Percentiles rank a stretch among this genome's conserved stretches.
Conservation (phyloP, 2,797 vertebrate genomes). For the Coluber constrictor region DNA sequence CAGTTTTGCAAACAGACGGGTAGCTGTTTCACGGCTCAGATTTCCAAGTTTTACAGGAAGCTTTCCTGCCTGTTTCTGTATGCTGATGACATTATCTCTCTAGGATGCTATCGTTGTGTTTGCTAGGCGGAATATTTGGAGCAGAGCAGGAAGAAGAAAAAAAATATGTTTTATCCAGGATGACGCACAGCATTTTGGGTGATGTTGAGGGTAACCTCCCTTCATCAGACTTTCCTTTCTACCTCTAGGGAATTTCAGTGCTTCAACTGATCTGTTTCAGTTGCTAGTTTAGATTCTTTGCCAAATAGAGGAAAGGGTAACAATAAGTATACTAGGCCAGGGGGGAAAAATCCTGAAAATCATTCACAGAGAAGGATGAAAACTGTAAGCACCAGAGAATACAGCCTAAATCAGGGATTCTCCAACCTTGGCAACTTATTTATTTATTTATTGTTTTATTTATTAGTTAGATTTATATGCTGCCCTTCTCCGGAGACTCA, state of each 20-base stretch:
- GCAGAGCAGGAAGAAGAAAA: neutral
- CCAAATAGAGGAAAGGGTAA: constrained; percentile 17
- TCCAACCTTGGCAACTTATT: too few species aligned
- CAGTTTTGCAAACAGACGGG: neutral
- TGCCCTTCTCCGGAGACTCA: too few species aligned
- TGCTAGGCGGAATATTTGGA: neutral
- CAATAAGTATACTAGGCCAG: neutral
- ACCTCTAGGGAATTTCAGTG: neutral
- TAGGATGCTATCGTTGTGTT: neutral
- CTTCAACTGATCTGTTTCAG: neutral
- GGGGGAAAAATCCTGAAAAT: constrained; percentile 20
- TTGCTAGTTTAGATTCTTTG: neutral
- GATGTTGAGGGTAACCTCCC: neutral
- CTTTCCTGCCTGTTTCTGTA: neutral
- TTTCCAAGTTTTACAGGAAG: neutral
- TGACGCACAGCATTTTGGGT: too few species aligned
- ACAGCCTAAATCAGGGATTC: neutral
- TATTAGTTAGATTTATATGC: too few species aligned
- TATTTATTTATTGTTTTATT: too few species aligned
- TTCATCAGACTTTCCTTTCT: neutral
- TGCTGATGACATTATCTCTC: neutral
- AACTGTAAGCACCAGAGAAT: constrained; percentile 8
- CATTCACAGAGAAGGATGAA: neutral
- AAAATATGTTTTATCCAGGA: neutral
- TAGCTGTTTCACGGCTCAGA: neutral